Percentiles rank a stretch among this genome's conserved stretches.
phyloP scores from a whole-genome alignment of 2,888 invertebrate species.

The Xanthia icteritia region DNA sequence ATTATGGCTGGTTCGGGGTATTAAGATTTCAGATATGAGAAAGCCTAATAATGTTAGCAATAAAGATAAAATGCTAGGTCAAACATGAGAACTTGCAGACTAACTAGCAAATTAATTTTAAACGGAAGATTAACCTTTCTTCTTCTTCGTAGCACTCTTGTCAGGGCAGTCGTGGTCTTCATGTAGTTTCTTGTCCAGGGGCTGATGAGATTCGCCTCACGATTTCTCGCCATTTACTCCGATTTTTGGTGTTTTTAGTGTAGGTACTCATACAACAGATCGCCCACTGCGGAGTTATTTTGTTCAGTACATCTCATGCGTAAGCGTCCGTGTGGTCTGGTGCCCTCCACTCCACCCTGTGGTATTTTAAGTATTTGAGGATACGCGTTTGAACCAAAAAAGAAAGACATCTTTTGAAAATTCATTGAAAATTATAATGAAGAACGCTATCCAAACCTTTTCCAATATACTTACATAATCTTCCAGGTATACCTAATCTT shows the following conservation, averaged over 20 bases:
- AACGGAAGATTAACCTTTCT: not conserved
- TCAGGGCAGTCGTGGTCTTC: no score
- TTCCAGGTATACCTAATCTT: no score
- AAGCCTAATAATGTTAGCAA: not conserved
- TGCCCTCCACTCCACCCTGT: not conserved
- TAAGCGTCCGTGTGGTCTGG: not conserved
- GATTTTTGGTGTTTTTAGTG: no score
- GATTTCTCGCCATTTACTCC: not conserved
- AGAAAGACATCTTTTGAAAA: no score
- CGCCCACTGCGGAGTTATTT: not conserved
- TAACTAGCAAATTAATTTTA: no score
- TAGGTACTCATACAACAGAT: not conserved
- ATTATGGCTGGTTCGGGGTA: not conserved
- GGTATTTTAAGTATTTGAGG: no score
- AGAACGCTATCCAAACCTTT: not conserved
- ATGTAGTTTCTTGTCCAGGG: not conserved
- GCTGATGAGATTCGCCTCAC: not conserved
- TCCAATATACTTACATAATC: no score
- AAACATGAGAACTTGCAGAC: not conserved
- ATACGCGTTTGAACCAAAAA: no score
- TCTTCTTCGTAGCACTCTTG: not conserved
- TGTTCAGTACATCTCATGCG: not conserved
- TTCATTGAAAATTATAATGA: not conserved
- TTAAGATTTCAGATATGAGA: slow-evolving; percentile 6
- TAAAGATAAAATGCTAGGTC: slow-evolving; percentile 4